Conservation (phyloP, 2,113 vertebrate species). For the Serilophus lunatus region DNA sequence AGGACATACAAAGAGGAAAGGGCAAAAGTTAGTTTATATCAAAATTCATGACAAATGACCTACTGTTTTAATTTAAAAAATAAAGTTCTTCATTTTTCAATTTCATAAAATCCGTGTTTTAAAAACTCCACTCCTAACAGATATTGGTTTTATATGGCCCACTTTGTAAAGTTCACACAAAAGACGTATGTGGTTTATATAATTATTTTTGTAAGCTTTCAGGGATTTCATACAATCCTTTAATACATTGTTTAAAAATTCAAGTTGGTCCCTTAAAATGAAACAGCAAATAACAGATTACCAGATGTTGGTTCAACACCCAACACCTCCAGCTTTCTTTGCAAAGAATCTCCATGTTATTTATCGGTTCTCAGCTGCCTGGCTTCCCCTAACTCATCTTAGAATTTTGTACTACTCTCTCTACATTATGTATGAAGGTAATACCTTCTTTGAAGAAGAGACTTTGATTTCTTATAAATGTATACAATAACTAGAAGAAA, state of each 20-base stretch:
- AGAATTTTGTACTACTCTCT: neutral
- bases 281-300: neutral
- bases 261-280: neutral
- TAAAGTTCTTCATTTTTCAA: neutral
- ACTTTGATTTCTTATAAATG: neutral
- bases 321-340: neutral
- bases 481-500: conserved; percentile 3
- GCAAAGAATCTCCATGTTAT: neutral
- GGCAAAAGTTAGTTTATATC: neutral
- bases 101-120: neutral
- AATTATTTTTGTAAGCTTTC: neutral
- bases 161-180: neutral
- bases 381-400: neutral
- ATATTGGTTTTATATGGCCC: neutral
- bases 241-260: neutral
- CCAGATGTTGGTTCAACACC: neutral
- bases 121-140: neutral
- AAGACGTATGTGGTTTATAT: neutral
- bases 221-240: neutral
- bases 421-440: neutral
- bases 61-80: neutral
- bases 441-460: neutral
- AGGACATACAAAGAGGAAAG: neutral
- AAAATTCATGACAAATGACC: neutral
- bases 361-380: neutral